Evolutionary conservation across 2,888 invertebrate genomes (phyloP), one percentile per base, ranked within the genome.

Genomic region (Lathronympha strigana): DNA sequence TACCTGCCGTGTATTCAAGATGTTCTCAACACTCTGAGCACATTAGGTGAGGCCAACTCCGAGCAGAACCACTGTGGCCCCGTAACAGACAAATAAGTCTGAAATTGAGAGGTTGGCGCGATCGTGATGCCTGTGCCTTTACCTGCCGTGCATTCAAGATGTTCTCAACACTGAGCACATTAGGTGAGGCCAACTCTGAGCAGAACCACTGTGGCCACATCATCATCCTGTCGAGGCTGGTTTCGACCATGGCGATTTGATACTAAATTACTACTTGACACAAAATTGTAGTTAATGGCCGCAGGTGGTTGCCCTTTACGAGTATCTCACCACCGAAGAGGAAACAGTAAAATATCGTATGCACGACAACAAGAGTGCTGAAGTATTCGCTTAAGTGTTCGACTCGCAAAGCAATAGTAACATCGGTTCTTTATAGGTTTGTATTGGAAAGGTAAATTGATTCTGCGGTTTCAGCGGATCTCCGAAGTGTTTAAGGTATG

Each of bases 61-160:
- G 11, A n/a, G n/a, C n/a, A 2, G 13, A 25, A 23, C 47, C n/a
- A n/a, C 11, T 47, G 23, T 13, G 4, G 43, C 3, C 21, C 11
- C 17, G 4, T 21, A 21, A 43, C 21, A 3, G 3, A 25, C 25
- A n/a, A n/a, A n/a, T n/a, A n/a, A n/a, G n/a, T n/a, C n/a, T n/a
- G 85, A 86, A 88, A 90, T 90, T 87, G 90, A 88, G 87, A 86
- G 86, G 87, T 87, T 81, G 77, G 77, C 73, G 57, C 61, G 71
- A 69, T 90, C 89, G 90, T 90, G 89, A 88, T 79, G 83, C 76
- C 71, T 72, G 73, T 81, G 82, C 83, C 13, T 84, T 76, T 54
- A 25, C 55, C 45, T 58, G 47, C 47, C 47, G 47, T 23, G 47
- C 23, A 23, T 47, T 6, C 6, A 11, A 5, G 6, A n/a, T 8